Conservation (phyloP, 2,113 vertebrate genomes). For the Empidonax traillii region DNA sequence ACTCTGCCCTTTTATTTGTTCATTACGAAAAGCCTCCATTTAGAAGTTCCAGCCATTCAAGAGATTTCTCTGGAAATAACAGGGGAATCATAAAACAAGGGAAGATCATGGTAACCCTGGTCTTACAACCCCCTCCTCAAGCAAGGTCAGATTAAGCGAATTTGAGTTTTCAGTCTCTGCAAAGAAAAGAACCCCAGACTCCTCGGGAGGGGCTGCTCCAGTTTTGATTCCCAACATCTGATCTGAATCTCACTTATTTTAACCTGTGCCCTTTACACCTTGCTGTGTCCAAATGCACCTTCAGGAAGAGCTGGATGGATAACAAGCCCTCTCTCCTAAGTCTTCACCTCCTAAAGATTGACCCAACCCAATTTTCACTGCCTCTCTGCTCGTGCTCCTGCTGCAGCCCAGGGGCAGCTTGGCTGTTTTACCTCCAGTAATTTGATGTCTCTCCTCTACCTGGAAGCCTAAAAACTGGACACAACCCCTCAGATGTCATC, state of each 20-base stretch:
- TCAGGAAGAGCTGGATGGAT: neutral
- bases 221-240: neutral
- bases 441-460: fast-evolving
- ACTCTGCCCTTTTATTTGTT: neutral
- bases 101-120: neutral
- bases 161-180: neutral
- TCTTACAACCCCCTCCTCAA: neutral
- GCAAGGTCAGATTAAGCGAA: neutral
- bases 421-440: neutral
- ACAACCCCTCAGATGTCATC: neutral
- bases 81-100: neutral
- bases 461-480: neutral
- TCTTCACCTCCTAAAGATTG: neutral
- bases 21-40: neutral
- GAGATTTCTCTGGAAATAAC: neutral
- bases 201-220: neutral
- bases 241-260: neutral
- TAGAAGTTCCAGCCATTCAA: neutral
- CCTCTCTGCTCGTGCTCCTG: neutral
- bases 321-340: neutral
- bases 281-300: neutral
- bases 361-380: neutral
- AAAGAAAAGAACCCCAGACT: neutral
- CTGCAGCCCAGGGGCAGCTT: neutral
- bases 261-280: neutral